phyloP scores from a whole-genome alignment of 2,113 vertebrate species.

The Neomonachus schauinslandi region DNA sequence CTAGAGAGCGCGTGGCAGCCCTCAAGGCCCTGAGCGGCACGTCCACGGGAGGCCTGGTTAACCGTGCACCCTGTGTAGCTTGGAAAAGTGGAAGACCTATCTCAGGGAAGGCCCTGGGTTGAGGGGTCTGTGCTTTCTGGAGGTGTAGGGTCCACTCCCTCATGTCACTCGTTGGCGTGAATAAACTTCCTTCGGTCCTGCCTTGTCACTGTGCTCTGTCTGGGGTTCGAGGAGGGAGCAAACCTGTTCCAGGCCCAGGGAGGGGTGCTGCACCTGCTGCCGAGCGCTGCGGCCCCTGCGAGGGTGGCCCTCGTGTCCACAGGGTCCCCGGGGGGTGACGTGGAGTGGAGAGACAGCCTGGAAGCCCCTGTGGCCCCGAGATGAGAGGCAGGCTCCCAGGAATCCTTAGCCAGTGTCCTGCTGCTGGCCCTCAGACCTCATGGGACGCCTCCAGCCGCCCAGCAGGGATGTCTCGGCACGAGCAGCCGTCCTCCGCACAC shows the following conservation, averaged over 20 bases:
- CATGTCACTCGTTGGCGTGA: accelerated
- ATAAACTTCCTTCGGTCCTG: conserved; percentile 38
- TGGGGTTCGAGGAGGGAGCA: accelerated
- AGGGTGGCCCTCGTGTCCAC: neutral
- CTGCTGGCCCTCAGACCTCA: neutral
- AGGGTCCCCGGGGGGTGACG: too few relatives aligned
- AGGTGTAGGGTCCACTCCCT: neutral
- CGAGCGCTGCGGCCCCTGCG: accelerated
- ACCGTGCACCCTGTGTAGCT: neutral
- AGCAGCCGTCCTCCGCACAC: accelerated
- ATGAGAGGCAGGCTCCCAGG: neutral
- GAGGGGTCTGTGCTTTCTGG: neutral
- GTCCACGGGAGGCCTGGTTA: accelerated
- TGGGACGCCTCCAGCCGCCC: neutral
- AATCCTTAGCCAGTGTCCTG: neutral
- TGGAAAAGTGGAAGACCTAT: neutral
- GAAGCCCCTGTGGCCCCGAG: neutral
- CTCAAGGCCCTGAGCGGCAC: accelerated
- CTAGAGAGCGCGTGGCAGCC: neutral
- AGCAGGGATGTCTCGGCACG: neutral
- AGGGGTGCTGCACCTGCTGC: neutral
- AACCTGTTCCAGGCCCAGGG: neutral
- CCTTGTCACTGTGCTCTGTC: neutral
- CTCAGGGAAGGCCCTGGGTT: neutral
- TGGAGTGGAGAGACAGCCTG: neutral